phyloP scores from a whole-genome alignment of 2,113 vertebrate genomes.

The Pteropus alecto region DNA sequence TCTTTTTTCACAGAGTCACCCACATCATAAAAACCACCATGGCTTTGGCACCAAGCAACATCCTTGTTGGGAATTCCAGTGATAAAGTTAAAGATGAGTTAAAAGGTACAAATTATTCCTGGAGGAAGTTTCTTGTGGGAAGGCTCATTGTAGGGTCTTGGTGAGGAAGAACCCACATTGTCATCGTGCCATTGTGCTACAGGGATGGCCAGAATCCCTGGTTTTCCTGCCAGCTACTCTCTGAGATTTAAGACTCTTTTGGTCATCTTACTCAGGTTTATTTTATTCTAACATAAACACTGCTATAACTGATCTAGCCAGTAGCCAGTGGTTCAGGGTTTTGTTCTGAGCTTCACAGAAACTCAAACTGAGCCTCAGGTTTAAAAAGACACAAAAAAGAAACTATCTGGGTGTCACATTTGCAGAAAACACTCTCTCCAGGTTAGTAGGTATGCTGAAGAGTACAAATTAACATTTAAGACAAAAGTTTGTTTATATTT shows the following conservation, averaged over 20 bases:
- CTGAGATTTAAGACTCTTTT: neutral
- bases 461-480: neutral
- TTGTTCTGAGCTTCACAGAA: neutral
- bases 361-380: neutral
- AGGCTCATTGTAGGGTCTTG: conserved; percentile 42
- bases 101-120: conserved; percentile 61
- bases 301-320: neutral
- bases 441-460: rapidly evolving
- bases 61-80: conserved; percentile 54
- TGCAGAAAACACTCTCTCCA: neutral
- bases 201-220: neutral
- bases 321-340: neutral
- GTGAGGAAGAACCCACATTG: neutral
- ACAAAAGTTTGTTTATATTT: neutral
- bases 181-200: neutral
- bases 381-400: neutral
- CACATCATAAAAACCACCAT: conserved; percentile 68
- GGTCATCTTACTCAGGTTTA: neutral
- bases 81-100: conserved; percentile 58
- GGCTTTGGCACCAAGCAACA: conserved; percentile 41
- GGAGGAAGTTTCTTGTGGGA: conserved; percentile 54
- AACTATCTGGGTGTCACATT: neutral
- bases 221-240: neutral
- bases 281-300: neutral
- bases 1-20: neutral